A percentile compares a stretch with the other conserved stretches of the same genome.
Conservation (phyloP, 2,797 vertebrate species). For the Chelonia mydas region DNA sequence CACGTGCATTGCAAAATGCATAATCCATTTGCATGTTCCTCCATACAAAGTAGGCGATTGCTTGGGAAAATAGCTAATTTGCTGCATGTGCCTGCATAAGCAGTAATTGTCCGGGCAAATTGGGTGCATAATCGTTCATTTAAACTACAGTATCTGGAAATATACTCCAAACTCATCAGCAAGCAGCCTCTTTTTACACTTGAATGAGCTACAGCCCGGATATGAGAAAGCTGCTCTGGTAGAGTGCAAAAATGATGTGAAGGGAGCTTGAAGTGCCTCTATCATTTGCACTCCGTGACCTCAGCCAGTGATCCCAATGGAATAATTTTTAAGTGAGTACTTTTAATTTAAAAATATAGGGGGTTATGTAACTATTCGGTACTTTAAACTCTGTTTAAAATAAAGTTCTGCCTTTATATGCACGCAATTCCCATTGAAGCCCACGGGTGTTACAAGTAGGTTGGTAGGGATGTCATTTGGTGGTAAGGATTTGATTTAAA, state of each 20-base stretch:
- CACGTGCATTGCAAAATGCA: not conserved
- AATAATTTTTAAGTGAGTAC: not conserved
- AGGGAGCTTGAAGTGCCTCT: not conserved
- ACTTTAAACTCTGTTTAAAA: not conserved
- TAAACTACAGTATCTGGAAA: not conserved
- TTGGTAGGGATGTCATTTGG: not conserved
- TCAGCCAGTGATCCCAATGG: not conserved
- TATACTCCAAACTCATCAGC: not conserved
- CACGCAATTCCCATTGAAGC: rapidly evolving
- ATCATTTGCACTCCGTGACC: not conserved
- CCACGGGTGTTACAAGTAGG: not conserved
- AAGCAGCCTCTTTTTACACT: not conserved
- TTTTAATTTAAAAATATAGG: not conserved
- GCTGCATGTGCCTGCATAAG: not conserved
- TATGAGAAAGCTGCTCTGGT: not conserved
- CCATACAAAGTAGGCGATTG: not conserved
- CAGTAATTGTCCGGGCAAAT: not conserved
- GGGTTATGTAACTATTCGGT: not conserved
- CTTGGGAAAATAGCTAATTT: not conserved
- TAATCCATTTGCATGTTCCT: not conserved
- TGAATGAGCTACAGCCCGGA: not conserved
- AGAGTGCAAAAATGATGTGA: not conserved
- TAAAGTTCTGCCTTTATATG: not conserved
- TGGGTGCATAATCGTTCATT: not conserved
- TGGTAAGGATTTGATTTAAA: not conserved